These are phyloP conservation scores for Sebastiscus tertius DNA, from an alignment of 2,797 vertebrate species.

Conservation along the genomic window DNA sequence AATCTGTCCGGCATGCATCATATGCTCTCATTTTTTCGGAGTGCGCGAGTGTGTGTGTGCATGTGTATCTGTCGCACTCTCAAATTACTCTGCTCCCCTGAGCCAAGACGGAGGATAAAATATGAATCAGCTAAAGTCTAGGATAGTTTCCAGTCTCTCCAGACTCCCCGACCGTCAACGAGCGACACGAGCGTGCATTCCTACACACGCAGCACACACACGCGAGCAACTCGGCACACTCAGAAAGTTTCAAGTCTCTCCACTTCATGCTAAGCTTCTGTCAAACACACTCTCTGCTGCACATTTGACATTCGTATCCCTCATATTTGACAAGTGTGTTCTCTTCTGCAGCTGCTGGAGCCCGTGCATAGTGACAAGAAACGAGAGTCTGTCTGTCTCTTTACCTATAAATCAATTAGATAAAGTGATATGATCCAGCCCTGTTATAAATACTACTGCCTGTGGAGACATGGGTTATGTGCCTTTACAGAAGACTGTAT, in stretches of 20 bases:
- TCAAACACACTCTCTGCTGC: conserved; percentile 60
- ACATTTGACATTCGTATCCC: conserved; percentile 65
- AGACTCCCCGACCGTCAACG: conserved; percentile 58
- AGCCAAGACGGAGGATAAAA: conserved; percentile 79
- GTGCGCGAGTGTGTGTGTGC: conserved; percentile 31
- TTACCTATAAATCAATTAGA: conserved; percentile 71
- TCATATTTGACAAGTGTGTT: conserved; percentile 65
- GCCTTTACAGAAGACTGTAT: conserved; percentile 23
- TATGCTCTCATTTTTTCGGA: conserved; percentile 74
- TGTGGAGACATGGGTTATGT: conserved; percentile 38
- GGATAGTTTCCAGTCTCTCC: conserved; percentile 74
- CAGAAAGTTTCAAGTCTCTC: conserved; percentile 59
- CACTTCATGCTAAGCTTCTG: conserved; percentile 62
- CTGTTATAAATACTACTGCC: conserved; percentile 49
- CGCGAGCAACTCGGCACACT: conserved; percentile 4
- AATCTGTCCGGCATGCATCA: conserved; percentile 79
- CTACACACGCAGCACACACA: not conserved
- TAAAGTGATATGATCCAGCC: conserved; percentile 58
- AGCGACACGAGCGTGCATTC: conserved; percentile 34
- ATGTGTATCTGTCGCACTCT: conserved; percentile 64
- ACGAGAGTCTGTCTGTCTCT: conserved; percentile 43
- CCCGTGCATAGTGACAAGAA: conserved; percentile 55
- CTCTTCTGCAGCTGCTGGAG: conserved; percentile 45
- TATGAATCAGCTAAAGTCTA: conserved; percentile 82
- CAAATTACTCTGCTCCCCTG: conserved; percentile 74